Evolutionary conservation across 2,888 invertebrate species (phyloP).

Genomic region (Gymnosoma rotundatum): DNA sequence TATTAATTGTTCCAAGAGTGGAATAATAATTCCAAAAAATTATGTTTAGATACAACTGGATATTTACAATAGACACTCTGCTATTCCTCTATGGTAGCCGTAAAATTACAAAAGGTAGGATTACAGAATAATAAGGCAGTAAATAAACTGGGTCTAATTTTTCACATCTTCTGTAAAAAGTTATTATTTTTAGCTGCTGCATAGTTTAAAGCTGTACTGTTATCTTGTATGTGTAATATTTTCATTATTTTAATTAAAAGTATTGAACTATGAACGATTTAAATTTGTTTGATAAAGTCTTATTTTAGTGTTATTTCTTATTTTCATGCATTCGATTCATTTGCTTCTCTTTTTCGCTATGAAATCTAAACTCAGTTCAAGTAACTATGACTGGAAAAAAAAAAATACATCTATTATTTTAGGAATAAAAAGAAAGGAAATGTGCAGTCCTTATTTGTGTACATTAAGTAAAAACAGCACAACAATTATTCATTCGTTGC

Average conservation of each 20-base stretch:
- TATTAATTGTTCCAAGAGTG: too few species aligned
- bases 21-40: too few species aligned
- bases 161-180: too few species aligned
- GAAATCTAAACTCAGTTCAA: neutral
- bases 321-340: neutral
- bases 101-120: too few species aligned
- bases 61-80: too few species aligned
- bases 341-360: too few species aligned
- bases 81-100: too few species aligned
- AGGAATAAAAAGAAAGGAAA: neutral
- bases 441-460: neutral
- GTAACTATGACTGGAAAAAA: neutral
- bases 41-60: too few species aligned
- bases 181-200: neutral
- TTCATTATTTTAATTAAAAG: conserved; percentile 70
- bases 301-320: conserved; percentile 34
- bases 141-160: too few species aligned
- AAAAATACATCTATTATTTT: too few species aligned
- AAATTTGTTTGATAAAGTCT: conserved; percentile 53
- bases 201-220: neutral
- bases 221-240: conserved; percentile 39
- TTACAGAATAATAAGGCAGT: too few species aligned
- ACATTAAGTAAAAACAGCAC: neutral
- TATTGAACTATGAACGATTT: conserved; percentile 67
- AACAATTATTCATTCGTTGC: neutral